Evolutionary conservation across 2,113 vertebrate genomes (phyloP).

Genomic region (Salvelinus sp.): DNA sequence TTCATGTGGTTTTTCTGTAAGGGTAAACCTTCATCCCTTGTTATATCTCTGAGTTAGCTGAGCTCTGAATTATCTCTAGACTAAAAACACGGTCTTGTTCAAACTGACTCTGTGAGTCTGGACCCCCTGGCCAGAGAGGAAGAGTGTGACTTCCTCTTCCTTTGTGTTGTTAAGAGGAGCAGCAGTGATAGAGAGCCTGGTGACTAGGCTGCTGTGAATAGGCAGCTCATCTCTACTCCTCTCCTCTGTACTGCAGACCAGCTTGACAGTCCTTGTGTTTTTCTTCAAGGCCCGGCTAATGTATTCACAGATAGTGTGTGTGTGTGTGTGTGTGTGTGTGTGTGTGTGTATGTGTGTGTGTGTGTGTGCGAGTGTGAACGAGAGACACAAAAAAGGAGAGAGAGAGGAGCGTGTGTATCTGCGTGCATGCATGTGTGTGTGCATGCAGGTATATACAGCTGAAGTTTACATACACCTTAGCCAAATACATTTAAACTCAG

Average conservation of each 20-base stretch:
- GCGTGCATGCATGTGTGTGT: too few species aligned
- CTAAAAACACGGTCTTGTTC: conserved; percentile 45
- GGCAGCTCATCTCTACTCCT: background rate
- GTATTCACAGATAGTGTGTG: conserved; percentile 4
- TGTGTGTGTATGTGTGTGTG: background rate
- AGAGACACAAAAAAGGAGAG: background rate
- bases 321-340: background rate
- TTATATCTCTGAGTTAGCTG: conserved; percentile 9
- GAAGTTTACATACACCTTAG: too few species aligned
- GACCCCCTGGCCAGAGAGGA: conserved; percentile 16
- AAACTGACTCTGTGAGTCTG: conserved; percentile 17
- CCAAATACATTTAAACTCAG: too few species aligned
- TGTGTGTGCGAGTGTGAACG: background rate
- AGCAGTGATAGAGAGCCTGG: background rate
- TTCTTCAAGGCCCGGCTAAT: conserved; percentile 30
- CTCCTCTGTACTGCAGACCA: conserved; percentile 38
- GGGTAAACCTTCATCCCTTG: background rate
- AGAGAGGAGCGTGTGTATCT: background rate
- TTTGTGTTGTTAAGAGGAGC: conserved; percentile 27
- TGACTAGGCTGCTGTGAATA: conserved; percentile 7
- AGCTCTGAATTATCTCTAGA: conserved; percentile 13
- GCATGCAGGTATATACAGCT: background rate
- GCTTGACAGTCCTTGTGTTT: conserved; percentile 1
- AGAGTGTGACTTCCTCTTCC: conserved; percentile 10
- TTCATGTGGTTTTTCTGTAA: too few species aligned